Base-by-base conservation (phyloP, 2,888 invertebrate genomes). In the Oegoconia quadripuncta region DNA sequence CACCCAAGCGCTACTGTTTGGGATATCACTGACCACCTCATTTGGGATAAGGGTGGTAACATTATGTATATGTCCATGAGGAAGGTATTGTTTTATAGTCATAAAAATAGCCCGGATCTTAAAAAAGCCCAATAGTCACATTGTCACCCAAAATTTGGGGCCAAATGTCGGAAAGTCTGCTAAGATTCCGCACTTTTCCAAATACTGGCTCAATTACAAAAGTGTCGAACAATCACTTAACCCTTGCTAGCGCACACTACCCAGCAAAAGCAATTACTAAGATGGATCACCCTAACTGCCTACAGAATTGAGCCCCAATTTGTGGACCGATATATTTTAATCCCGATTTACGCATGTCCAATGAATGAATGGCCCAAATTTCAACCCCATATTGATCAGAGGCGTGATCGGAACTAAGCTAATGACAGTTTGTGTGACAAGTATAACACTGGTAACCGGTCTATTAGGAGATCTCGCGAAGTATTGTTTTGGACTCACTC, bases 311-410 rank as follows among this genome's bases (percentile, higher is more conserved):
- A 65, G 64, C 67, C 67, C 62, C 76, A 77, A 80, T 81, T 80
- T 79, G 74, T 73, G 70, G 67, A 51, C 64, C 70, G 63, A 77
- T 79, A 78, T 74, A 81, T 78, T 82, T 81, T 76, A 80, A 82
- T 77, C 76, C 72, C 64, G 56, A 68, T 73, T 74, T 72, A 73
- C 74, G 74, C 68, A 64, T 76, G 74, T 72, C 59, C 67, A 55
- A 68, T 64, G 60, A 67, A 69, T 63, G 67, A 64, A 72, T 63
- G 62, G 59, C 42, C 53, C 47, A 59, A 64, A 63, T 66, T 66
- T 22, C 30, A 30, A 30, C 53, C 47, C 59, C 64, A 63, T 66
- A 65, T 22, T 18, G 18, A 30, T 13, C 14, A 27, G 14, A 14
- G n/a, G n/a, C 11, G 11, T 23, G 23, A 22, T 59, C 45, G 50